Conservation (phyloP, 1,140 invertebrate species). For the Oreohelix idahoensis region DNA sequence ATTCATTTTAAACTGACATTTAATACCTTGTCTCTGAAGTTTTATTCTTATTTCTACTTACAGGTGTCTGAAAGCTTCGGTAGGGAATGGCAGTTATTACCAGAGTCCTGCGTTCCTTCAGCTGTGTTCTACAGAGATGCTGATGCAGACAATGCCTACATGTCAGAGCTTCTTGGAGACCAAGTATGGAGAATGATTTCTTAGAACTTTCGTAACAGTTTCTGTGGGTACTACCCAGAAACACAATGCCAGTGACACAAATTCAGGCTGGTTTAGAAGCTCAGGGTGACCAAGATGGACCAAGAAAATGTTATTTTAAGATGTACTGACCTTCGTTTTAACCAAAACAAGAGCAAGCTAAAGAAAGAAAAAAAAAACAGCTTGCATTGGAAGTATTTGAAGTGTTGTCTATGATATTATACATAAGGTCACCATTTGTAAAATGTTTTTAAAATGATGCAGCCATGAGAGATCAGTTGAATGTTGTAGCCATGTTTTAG, state of each 20-base stretch:
- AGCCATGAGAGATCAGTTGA: not conserved
- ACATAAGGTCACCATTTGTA: not conserved
- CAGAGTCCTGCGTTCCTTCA: slow-evolving; percentile 60
- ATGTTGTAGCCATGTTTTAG: not conserved
- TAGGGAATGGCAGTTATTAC: slow-evolving; percentile 59
- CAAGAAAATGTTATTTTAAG: not conserved
- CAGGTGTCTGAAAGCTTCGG: slow-evolving; percentile 66
- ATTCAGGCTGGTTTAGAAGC: not conserved
- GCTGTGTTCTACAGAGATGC: slow-evolving; percentile 65
- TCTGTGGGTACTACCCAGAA: too few relatives aligned
- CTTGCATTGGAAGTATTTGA: too few relatives aligned
- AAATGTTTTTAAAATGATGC: not conserved
- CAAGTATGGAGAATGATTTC: slow-evolving; percentile 43
- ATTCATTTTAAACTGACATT: not conserved
- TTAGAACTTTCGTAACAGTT: slow-evolving; percentile 12
- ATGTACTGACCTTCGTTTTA: not conserved
- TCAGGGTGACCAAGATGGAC: not conserved
- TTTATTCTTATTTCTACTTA: slow-evolving; percentile 26
- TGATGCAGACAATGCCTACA: slow-evolving; percentile 68
- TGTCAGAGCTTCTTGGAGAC: slow-evolving; percentile 61
- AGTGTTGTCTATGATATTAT: not conserved
- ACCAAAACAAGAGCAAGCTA: not conserved
- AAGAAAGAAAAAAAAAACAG: not conserved
- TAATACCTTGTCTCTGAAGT: not conserved
- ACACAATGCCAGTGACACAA: not conserved